phyloP scores from a whole-genome alignment of 2,888 invertebrate genomes.

The Erannis defoliaria region DNA sequence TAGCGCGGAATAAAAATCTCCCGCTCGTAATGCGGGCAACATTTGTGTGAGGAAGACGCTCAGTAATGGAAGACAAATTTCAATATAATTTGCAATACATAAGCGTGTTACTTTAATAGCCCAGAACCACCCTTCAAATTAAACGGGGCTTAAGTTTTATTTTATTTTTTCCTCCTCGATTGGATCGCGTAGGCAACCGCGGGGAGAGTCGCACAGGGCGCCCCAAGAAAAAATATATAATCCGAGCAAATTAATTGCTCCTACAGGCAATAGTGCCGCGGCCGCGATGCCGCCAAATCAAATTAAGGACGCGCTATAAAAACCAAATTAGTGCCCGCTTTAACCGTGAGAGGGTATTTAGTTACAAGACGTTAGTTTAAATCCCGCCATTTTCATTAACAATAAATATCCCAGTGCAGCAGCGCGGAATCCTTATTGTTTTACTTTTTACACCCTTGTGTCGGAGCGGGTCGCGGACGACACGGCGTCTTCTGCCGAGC shows the following conservation, averaged over 20 bases:
- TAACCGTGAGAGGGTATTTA: conserved; percentile 86
- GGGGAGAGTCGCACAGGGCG: conserved; percentile 64
- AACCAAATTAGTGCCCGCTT: conserved; percentile 87
- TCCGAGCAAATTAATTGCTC: conserved; percentile 86
- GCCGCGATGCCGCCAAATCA: conserved; percentile 86
- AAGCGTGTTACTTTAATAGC: conserved; percentile 88
- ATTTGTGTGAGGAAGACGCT: conserved; percentile 86
- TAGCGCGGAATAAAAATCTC: conserved; percentile 82
- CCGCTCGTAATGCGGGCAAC: conserved; percentile 86
- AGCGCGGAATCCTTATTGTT: conserved; percentile 85
- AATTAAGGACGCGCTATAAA: conserved; percentile 87
- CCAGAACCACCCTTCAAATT: conserved; percentile 88
- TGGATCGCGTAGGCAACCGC: conserved; percentile 71
- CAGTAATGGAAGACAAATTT: conserved; percentile 87
- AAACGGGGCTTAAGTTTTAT: conserved; percentile 87
- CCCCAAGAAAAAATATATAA: conserved; percentile 81
- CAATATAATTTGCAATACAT: conserved; percentile 88
- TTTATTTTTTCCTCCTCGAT: conserved; percentile 83
- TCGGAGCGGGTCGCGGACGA: conserved; percentile 62
- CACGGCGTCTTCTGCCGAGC: conserved; percentile 74
- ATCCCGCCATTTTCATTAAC: conserved; percentile 87
- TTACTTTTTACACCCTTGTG: conserved; percentile 87
- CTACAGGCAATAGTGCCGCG: conserved; percentile 83
- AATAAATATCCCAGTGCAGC: conserved; percentile 86
- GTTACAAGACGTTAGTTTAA: conserved; percentile 87